These are phyloP conservation scores for Platysternon megacephalum DNA, from an alignment of 2,113 vertebrate genomes.

Conservation along the genomic window DNA sequence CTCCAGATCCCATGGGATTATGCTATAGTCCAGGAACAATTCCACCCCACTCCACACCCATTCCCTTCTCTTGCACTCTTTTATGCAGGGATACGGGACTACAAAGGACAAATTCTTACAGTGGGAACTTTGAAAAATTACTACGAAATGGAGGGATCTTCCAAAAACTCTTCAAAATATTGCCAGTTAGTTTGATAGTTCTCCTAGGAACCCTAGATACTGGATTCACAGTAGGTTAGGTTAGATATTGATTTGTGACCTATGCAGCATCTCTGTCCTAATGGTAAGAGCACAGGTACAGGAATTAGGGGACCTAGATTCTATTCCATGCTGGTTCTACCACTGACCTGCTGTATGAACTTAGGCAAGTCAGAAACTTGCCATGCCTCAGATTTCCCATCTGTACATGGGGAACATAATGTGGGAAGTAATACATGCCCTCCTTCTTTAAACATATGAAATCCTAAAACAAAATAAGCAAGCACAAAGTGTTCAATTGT, in stretches of 20 bases:
- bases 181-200: background rate
- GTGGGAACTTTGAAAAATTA: background rate
- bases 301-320: background rate
- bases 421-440: background rate
- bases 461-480: background rate
- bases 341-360: background rate
- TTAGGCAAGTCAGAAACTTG: background rate
- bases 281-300: background rate
- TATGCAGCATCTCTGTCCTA: background rate
- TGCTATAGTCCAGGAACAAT: background rate
- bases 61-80: background rate
- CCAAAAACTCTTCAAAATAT: background rate
- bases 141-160: background rate
- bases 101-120: fast-evolving
- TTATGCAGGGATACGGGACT: background rate
- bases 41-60: background rate
- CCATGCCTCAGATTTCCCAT: background rate
- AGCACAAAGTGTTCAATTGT: background rate
- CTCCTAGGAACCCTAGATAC: background rate
- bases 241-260: background rate
- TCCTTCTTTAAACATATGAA: background rate
- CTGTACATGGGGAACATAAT: background rate
- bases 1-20: background rate
- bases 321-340: background rate
- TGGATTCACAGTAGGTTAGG: fast-evolving